Evolutionary conservation across 2,888 invertebrate genomes (phyloP).

Genomic region (Trissolcus brochymenae): DNA sequence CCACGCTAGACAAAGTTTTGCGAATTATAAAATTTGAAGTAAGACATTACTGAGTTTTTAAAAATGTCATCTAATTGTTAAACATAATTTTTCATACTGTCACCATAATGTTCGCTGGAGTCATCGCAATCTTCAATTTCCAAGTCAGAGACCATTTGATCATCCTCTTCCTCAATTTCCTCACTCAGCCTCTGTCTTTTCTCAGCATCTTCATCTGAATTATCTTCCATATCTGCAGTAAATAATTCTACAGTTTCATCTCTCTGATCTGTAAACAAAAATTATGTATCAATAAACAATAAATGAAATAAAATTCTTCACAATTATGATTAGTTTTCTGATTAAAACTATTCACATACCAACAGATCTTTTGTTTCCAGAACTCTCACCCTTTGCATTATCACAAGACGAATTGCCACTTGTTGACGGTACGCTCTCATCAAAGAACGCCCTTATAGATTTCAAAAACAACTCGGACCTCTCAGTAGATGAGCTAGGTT

Average conservation of each 20-base stretch:
- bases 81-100: too few relatives aligned
- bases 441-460: not conserved
- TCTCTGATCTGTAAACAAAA: constrained; percentile 9
- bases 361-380: constrained; percentile 19
- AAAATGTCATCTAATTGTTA: too few relatives aligned
- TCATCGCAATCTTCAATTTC: constrained; percentile 6
- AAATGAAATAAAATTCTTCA: not conserved
- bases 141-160: not conserved
- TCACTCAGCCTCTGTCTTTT: constrained; percentile 65
- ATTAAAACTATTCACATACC: constrained; percentile 5
- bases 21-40: not conserved
- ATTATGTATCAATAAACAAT: not conserved
- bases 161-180: constrained; percentile 21
- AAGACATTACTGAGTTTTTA: too few relatives aligned
- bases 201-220: constrained; percentile 62
- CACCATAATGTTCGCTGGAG: constrained; percentile 3
- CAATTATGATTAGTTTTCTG: not conserved
- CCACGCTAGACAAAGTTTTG: not conserved
- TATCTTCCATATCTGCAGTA: constrained; percentile 17
- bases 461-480: not conserved
- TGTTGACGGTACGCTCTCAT: constrained; percentile 29
- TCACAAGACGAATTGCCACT: constrained; percentile 9
- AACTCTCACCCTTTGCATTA: constrained; percentile 1
- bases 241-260: constrained; percentile 3
- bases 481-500: too few relatives aligned